Percentiles rank a stretch among this genome's conserved stretches.
Evolutionary conservation across 2,113 vertebrate species (phyloP).

Genomic region (Rhinichthys klamathensis): DNA sequence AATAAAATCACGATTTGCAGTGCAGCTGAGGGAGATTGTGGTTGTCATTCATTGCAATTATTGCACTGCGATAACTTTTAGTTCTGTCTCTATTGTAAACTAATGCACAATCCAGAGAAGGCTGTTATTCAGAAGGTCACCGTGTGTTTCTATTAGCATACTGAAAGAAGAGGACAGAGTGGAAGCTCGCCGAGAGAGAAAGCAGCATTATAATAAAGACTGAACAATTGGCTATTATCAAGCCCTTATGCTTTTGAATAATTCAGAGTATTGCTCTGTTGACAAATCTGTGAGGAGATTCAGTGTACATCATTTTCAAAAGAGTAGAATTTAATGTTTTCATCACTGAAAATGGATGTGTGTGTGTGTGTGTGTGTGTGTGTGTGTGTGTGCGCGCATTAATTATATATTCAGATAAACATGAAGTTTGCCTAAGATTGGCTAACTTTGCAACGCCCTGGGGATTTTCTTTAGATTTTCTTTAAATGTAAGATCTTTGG

Average conservation of each 20-base stretch:
- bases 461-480: no score
- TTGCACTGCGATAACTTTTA: neutral
- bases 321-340: slow-evolving; percentile 23
- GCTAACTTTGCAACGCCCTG: neutral
- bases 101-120: slow-evolving; percentile 21
- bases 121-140: slow-evolving; percentile 37
- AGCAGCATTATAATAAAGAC: slow-evolving; percentile 13
- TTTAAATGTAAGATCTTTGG: no score
- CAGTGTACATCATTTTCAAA: slow-evolving; percentile 5
- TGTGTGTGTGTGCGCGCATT: neutral
- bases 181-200: neutral
- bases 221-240: slow-evolving; percentile 40
- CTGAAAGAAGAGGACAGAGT: neutral
- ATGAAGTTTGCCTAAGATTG: neutral
- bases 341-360: slow-evolving; percentile 1
- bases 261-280: slow-evolving; percentile 32
- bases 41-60: neutral
- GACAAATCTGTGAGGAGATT: slow-evolving; percentile 19
- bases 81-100: neutral
- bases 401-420: slow-evolving; percentile 42
- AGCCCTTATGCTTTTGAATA: slow-evolving; percentile 35
- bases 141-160: slow-evolving; percentile 45
- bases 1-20: no score
- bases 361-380: neutral
- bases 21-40: neutral